Evolutionary conservation across 2,797 vertebrate species (phyloP), one percentile per base, ranked within the genome.

Genomic region (Acanthurus tractus): DNA sequence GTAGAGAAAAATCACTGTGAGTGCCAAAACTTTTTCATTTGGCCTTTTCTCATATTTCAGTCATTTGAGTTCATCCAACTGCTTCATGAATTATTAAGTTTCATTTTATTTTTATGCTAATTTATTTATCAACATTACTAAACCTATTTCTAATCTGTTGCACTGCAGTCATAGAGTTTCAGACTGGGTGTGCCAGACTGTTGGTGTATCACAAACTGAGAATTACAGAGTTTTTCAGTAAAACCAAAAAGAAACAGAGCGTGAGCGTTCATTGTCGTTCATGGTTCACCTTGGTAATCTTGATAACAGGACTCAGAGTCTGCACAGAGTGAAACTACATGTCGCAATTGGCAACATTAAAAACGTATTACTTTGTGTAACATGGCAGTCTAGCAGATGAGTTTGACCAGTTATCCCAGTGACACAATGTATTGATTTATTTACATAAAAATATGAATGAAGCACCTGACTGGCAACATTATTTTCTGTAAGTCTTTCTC

Each of bases 1-100:
- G 89, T 36, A 66, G 57, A 78, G 44, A 53, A 45, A 40, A 55
- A 29, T 6, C 8, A 58, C 25, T 40, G 8, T 12, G 23, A 17
- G 17, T 9, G 3, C 5, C 1, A 23, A 25, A 12, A 3, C 6
- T 8, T 15, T 6, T 15, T 67, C 25, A 25, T 18, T 53, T 15
- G 53, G 4, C 34, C 8, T 38, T 55, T 25, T 25, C 25, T 25
- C 3, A 25, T 25, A 25, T 25, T 25, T 25, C 25, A 25, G 25
- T 25, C 25, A 25, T 25, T 25, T 25, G 25, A 25, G 25, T 25
- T 25, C 2, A 25, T 25, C 25, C 25, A 25, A n/a, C n/a, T n/a
- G n/a, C n/a, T n/a, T n/a, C n/a, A n/a, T n/a, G n/a, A n/a, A n/a
- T n/a, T n/a, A n/a, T n/a, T n/a, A n/a, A n/a, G n/a, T n/a, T n/a